Percentiles rank a stretch among this genome's conserved stretches.
These are phyloP conservation scores for Pituophis catenifer DNA, from an alignment of 2,113 vertebrate species.

Conservation along the genomic window DNA sequence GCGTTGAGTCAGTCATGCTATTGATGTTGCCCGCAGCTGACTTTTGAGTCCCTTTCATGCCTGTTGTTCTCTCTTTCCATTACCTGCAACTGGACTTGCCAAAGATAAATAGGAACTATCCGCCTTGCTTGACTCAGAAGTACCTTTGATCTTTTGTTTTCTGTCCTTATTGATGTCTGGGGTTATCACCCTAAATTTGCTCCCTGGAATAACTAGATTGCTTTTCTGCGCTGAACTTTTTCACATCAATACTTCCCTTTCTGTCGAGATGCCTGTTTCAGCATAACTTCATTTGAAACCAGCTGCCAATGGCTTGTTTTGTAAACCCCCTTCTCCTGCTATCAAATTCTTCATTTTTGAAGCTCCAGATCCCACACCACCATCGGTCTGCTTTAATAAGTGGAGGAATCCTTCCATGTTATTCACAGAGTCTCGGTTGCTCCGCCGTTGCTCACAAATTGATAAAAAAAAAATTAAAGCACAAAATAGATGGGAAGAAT, in stretches of 20 bases:
- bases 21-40: neutral
- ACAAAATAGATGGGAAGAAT: neutral
- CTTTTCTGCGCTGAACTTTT: neutral
- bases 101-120: neutral
- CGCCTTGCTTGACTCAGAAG: neutral
- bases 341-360: neutral
- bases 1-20: neutral
- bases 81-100: neutral
- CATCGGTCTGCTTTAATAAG: neutral
- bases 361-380: neutral
- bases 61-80: neutral
- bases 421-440: neutral
- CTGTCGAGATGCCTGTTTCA: neutral
- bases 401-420: neutral
- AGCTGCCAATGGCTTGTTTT: neutral
- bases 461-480: neutral
- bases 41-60: neutral
- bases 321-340: neutral
- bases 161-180: constrained; percentile 4
- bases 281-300: neutral
- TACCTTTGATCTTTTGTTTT: constrained; percentile 16
- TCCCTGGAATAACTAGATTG: constrained; percentile 17
- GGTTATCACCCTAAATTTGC: constrained; percentile 20
- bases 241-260: neutral
- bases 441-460: neutral